Conservation (phyloP, 2,888 invertebrate genomes). For the Luperina nickerlii region DNA sequence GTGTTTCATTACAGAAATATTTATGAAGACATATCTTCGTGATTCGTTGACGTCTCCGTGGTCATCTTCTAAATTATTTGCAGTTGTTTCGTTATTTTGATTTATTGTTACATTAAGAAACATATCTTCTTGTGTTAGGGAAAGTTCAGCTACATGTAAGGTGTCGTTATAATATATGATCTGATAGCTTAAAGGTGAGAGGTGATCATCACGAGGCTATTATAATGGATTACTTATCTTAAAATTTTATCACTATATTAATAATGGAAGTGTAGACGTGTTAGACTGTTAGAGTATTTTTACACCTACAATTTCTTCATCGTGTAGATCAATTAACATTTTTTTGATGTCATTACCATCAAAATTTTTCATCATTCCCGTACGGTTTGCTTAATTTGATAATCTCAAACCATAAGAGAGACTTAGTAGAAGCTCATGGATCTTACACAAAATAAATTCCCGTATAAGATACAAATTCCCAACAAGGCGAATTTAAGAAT, state of each 20-base stretch:
- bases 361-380: not conserved
- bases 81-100: slow-evolving; percentile 52
- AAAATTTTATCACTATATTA: slow-evolving; percentile 31
- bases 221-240: slow-evolving; percentile 18
- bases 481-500: not conserved
- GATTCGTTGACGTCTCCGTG: slow-evolving; percentile 38
- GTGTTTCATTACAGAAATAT: slow-evolving; percentile 43
- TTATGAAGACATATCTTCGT: slow-evolving; percentile 49
- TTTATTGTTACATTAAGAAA: slow-evolving; percentile 51
- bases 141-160: slow-evolving; percentile 48
- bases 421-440: not conserved
- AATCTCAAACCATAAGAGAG: not conserved
- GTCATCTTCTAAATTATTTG: slow-evolving; percentile 53
- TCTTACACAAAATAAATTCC: not conserved
- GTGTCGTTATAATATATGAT: slow-evolving; percentile 58
- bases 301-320: not conserved
- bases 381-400: not conserved
- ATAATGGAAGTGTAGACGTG: slow-evolving; percentile 11
- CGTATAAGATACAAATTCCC: not conserved
- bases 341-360: not conserved
- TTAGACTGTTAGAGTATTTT: not conserved
- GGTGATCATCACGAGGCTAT: slow-evolving; percentile 37
- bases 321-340: not conserved
- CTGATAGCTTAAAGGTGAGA: slow-evolving; percentile 53
- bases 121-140: slow-evolving; percentile 51